Percentiles rank a stretch among this genome's conserved stretches.
Evolutionary conservation across 2,888 invertebrate species (phyloP).

Genomic region (Sycophila texana): DNA sequence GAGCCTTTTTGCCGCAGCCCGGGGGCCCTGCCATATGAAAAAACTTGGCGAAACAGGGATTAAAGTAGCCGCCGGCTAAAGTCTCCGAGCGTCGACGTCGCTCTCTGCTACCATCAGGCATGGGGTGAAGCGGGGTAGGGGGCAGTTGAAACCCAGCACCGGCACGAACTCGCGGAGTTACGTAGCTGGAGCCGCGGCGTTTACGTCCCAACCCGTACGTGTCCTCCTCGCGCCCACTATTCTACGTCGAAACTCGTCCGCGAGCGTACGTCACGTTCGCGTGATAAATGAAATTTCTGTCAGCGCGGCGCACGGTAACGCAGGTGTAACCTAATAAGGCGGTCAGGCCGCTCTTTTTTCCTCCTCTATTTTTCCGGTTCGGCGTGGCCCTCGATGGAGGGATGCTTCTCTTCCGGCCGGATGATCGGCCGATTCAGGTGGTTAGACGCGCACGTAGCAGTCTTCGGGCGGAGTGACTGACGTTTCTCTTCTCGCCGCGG

Average conservation of each 20-base stretch:
- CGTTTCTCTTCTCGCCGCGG: conserved; percentile 19
- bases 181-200: conserved; percentile 17
- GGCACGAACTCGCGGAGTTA: conserved; percentile 29
- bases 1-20: conserved; percentile 14
- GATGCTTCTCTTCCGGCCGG: not conserved
- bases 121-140: not conserved
- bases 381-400: not conserved
- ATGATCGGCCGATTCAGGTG: conserved; percentile 26
- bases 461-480: conserved; percentile 25
- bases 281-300: conserved; percentile 65
- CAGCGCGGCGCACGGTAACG: conserved; percentile 13
- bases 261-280: conserved; percentile 66
- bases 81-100: not conserved
- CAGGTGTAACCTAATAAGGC: conserved; percentile 48
- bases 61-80: conserved; percentile 30
- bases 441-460: conserved; percentile 40
- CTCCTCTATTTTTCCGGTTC: conserved; percentile 9
- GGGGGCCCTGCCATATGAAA: conserved; percentile 40
- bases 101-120: not conserved
- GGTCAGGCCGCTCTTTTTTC: not conserved
- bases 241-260: conserved; percentile 11
- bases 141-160: conserved; percentile 23
- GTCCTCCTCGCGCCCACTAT: conserved; percentile 36
- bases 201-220: conserved; percentile 39
- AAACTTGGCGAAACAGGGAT: conserved; percentile 53